Evolutionary conservation across 2,888 invertebrate species (phyloP).

Genomic region (Stegana nigrithorax): DNA sequence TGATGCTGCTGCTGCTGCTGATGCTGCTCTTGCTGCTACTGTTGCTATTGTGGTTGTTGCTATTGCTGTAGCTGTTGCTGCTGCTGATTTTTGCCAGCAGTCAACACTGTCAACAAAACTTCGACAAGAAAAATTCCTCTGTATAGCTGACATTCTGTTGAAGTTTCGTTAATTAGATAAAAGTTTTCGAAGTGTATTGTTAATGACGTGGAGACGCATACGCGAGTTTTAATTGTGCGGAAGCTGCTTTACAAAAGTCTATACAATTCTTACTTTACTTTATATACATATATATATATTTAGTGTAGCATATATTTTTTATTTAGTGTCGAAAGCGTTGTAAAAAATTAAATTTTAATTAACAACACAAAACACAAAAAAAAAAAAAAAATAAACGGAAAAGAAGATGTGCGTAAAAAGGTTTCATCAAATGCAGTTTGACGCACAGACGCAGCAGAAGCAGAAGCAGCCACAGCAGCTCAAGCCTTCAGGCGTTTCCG

Average conservation of each 20-base stretch:
- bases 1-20: no score
- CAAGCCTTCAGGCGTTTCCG: background rate
- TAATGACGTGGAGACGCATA: slow-evolving; percentile 61
- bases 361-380: background rate
- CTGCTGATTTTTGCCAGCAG: no score
- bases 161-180: slow-evolving; percentile 68
- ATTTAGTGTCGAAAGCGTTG: background rate
- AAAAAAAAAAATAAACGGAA: background rate
- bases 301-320: background rate
- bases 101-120: slow-evolving; percentile 55
- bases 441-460: no score
- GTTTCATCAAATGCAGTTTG: background rate
- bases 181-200: slow-evolving; percentile 60
- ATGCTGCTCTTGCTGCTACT: no score
- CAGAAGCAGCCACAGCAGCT: no score
- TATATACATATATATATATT: no score
- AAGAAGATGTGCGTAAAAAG: background rate
- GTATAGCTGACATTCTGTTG: slow-evolving; percentile 62
- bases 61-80: no score
- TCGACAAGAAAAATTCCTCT: slow-evolving; percentile 25
- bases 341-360: background rate
- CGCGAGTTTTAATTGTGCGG: slow-evolving; percentile 33
- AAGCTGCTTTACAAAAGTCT: slow-evolving; percentile 20
- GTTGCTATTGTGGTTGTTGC: no score
- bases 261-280: slow-evolving; percentile 28